Conservation (phyloP, 2,113 vertebrate species). For the Myotis brandtii region DNA sequence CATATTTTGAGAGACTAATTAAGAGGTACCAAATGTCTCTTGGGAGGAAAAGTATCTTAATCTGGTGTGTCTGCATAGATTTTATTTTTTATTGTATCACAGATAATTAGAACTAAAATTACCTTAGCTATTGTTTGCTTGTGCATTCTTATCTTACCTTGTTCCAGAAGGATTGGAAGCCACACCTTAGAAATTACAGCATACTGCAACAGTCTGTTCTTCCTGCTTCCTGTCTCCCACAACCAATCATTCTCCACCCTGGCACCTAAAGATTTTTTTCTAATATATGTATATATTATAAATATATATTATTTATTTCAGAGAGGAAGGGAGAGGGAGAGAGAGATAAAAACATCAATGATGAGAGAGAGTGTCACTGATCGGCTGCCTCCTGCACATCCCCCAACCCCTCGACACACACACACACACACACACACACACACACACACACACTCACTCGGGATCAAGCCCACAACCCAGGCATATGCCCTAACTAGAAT, state of each 20-base stretch:
- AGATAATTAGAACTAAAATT: constrained; percentile 24
- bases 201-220: background rate
- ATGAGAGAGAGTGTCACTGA: no score
- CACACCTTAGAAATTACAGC: constrained; percentile 9
- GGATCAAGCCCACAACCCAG: no score
- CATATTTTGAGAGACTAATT: constrained; percentile 29
- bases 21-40: background rate
- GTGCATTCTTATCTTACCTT: background rate
- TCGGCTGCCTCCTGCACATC: no score
- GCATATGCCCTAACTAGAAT: no score
- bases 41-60: background rate
- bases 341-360: no score
- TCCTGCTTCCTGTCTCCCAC: background rate
- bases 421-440: no score
- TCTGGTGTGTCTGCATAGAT: background rate
- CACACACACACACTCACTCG: no score
- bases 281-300: no score
- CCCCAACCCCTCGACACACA: no score
- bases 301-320: no score
- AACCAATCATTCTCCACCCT: background rate
- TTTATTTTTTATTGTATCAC: constrained; percentile 2
- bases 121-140: background rate
- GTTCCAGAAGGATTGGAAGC: background rate
- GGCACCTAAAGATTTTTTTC: no score
- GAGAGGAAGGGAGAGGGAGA: no score